Evolutionary conservation across 1,140 invertebrate species (phyloP).

Genomic region (Battus philenor): DNA sequence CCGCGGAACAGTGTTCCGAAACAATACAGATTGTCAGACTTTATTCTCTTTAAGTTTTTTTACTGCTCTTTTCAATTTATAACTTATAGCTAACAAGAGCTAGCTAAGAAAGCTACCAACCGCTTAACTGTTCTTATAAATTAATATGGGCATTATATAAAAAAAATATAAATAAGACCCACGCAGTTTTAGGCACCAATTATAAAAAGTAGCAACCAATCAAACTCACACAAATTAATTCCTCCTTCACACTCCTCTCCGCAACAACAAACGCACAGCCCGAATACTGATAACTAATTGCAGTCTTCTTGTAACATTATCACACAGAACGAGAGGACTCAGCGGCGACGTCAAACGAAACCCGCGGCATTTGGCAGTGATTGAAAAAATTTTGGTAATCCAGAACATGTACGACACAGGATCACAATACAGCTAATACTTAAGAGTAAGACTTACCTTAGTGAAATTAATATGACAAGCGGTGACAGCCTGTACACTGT

Average conservation of each 20-base stretch:
- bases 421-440: slow-evolving; percentile 73
- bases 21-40: slow-evolving; percentile 15
- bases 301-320: slow-evolving; percentile 55
- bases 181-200: background rate
- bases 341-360: slow-evolving; percentile 37
- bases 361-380: slow-evolving; percentile 51
- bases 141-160: too few relatives aligned
- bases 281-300: slow-evolving; percentile 17
- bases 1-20: too few relatives aligned
- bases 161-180: too few relatives aligned
- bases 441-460: slow-evolving; percentile 64
- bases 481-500: slow-evolving; percentile 49
- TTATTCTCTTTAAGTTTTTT: background rate
- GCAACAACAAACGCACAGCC: slow-evolving; percentile 9
- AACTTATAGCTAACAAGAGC: too few relatives aligned
- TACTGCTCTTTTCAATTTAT: too few relatives aligned
- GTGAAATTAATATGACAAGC: slow-evolving; percentile 56
- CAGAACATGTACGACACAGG: slow-evolving; percentile 57
- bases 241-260: background rate
- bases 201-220: background rate
- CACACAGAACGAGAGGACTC: slow-evolving; percentile 38
- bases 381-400: slow-evolving; percentile 42
- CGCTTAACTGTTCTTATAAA: too few relatives aligned
- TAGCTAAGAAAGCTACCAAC: too few relatives aligned
- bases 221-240: background rate